phyloP scores from a whole-genome alignment of 2,113 vertebrate genomes.

The Lophotis ruficrista region DNA sequence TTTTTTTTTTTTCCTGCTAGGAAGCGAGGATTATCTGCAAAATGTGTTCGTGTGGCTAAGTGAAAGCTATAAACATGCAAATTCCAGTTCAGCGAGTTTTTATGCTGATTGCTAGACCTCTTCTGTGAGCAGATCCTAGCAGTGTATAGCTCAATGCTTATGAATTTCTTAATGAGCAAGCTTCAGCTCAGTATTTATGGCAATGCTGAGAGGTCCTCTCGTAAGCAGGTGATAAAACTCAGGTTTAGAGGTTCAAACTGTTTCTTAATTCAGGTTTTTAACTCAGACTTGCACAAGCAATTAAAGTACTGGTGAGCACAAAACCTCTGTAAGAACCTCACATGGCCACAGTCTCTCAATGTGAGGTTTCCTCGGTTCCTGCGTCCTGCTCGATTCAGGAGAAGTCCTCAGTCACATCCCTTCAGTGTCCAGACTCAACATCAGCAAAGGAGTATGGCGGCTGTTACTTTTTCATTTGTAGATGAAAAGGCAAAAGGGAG shows the following conservation, averaged over 20 bases:
- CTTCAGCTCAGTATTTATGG: background rate
- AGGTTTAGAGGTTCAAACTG: background rate
- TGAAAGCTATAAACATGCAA: background rate
- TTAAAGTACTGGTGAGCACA: background rate
- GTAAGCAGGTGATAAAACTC: background rate
- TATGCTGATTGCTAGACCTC: background rate
- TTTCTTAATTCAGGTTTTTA: background rate
- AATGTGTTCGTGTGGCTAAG: background rate
- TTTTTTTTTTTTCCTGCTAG: background rate
- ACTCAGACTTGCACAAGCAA: background rate
- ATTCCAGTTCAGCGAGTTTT: background rate
- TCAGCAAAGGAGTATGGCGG: too few species aligned
- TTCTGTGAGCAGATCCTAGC: background rate
- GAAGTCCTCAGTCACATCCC: background rate
- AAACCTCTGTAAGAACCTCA: background rate
- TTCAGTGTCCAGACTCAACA: background rate
- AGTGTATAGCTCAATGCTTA: background rate
- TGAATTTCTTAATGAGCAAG: background rate
- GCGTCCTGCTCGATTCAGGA: background rate
- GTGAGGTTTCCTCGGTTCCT: background rate
- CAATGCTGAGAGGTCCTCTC: background rate
- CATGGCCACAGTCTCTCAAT: rapidly evolving
- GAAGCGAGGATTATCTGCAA: background rate
- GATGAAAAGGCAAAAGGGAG: background rate
- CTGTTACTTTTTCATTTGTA: background rate